These are phyloP conservation scores for Zeus faber DNA, from an alignment of 2,113 vertebrate species.

Conservation along the genomic window DNA sequence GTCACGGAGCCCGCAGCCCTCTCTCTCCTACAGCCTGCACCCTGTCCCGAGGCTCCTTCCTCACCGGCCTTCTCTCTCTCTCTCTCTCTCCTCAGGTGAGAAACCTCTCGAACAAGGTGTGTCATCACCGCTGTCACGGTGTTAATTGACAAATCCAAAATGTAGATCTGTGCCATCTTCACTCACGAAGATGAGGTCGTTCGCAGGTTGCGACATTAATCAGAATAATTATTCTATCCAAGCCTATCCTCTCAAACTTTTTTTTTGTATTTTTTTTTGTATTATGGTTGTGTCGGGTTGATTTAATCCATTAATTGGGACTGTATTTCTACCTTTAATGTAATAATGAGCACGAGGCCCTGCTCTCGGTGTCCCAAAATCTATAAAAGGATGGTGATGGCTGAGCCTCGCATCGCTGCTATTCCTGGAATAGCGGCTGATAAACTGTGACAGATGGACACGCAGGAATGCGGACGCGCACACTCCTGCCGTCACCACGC, in stretches of 20 bases:
- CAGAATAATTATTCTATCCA: too few relatives aligned
- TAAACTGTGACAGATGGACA: constrained; percentile 89
- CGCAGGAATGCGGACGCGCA: constrained; percentile 78
- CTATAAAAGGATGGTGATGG: constrained; percentile 90
- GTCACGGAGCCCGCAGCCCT: constrained; percentile 50
- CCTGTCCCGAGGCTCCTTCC: constrained; percentile 60
- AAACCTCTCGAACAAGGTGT: neutral
- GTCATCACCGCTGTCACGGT: neutral
- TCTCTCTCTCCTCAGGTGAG: constrained; percentile 68
- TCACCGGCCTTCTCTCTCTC: constrained; percentile 59
- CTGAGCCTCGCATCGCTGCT: constrained; percentile 73
- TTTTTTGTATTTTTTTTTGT: too few relatives aligned
- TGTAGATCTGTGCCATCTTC: too few relatives aligned
- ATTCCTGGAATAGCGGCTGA: constrained; percentile 90
- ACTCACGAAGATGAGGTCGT: too few relatives aligned
- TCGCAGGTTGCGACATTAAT: too few relatives aligned
- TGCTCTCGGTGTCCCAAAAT: constrained; percentile 64
- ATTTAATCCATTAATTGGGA: too few relatives aligned
- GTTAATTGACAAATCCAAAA: too few relatives aligned
- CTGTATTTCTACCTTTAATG: constrained; percentile 10
- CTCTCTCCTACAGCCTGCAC: constrained; percentile 71
- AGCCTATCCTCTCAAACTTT: too few relatives aligned
- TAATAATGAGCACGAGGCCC: constrained; percentile 45
- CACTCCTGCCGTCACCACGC: constrained; percentile 34
- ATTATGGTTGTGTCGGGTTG: too few relatives aligned